Evolutionary conservation across 1,140 invertebrate species (phyloP), one percentile per base, ranked within the genome.

Genomic region (Brachionus rubens): DNA sequence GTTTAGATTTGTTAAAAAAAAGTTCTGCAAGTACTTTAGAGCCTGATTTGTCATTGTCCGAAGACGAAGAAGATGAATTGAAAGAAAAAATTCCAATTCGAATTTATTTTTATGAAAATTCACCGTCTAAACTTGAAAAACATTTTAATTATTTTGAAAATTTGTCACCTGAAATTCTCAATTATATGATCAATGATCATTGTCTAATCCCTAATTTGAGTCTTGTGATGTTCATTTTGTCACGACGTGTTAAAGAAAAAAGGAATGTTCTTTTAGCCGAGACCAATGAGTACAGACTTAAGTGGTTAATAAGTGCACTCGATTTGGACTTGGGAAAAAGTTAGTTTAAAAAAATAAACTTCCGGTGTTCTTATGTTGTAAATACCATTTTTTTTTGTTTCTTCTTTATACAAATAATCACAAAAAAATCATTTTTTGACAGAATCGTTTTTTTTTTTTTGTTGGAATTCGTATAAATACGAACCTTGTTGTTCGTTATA

Each of bases 131-230:
- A 12, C n/a, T 43, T 3, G 36, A 65, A 28, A 65, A 43, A 16
- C 59, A 43, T 6, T 65, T 65, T 26, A 65, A 65, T 43, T 65
- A 65, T n/a, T 65, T 43, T 26, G 59, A 65, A 43, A 65, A 65
- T 41, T 12, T 65, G 36, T 21, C 59, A 10, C 59, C 33, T 2
- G 41, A 65, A 19, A 24, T 65, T 24, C 24, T 43, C 14, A 59
- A 59, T n/a, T 59, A 36, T 19, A 33, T 59, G 7, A 59, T 3
- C 4, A 33, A 36, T n/a, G 54, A 33, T 19, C 16, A 10, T 12
- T 33, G 30, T 59, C 14, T 59, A 21, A 14, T 59, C 10, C 54
- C 10, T 14, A 59, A 16, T 36, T 6, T 59, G 1, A 59, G 54
- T 59, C 36, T 59, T n/a, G 10, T 59, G 6, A 59, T 59, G 54